phyloP scores from a whole-genome alignment of 2,888 invertebrate genomes.

The Drosophila ustulata region DNA sequence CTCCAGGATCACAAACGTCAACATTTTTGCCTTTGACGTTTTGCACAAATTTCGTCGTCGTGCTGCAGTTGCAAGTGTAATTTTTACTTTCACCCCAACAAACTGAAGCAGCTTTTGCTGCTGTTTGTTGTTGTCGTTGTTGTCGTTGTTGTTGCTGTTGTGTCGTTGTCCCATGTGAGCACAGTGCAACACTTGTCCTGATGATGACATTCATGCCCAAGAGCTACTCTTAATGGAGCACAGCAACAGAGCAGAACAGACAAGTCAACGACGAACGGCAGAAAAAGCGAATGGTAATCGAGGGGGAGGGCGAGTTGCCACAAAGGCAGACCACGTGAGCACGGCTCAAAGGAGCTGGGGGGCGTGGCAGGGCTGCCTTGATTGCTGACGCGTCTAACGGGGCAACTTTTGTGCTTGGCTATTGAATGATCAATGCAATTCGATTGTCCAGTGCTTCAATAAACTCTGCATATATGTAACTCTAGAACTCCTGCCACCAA shows the following conservation, averaged over 20 bases:
- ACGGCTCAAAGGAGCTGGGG: background rate
- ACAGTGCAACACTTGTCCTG: slow-evolving; percentile 67
- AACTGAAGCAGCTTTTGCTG: slow-evolving; percentile 10
- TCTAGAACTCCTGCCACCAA: background rate
- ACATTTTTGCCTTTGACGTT: slow-evolving; percentile 63
- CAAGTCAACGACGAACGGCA: slow-evolving; percentile 2
- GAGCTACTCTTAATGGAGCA: slow-evolving; percentile 74
- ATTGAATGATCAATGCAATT: slow-evolving; percentile 29
- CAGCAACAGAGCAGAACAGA: slow-evolving; percentile 31
- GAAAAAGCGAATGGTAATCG: slow-evolving; percentile 3
- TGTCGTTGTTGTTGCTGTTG: background rate
- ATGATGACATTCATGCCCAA: slow-evolving; percentile 80
- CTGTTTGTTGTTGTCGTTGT: background rate
- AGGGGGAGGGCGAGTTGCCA: slow-evolving; percentile 1
- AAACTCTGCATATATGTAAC: background rate
- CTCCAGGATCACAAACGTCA: slow-evolving; percentile 69
- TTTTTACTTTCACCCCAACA: slow-evolving; percentile 78
- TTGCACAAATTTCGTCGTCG: slow-evolving; percentile 35
- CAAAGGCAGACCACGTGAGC: background rate
- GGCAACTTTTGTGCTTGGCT: slow-evolving; percentile 8
- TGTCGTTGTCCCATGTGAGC: slow-evolving; percentile 52
- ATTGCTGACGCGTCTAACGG: slow-evolving; percentile 3
- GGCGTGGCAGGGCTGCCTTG: slow-evolving; percentile 2
- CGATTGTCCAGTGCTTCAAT: background rate
- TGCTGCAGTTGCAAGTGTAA: slow-evolving; percentile 56